Percentiles rank a stretch among this genome's conserved stretches.
phyloP scores from a whole-genome alignment of 2,888 invertebrate species.

The Ectemnius cavifrons region DNA sequence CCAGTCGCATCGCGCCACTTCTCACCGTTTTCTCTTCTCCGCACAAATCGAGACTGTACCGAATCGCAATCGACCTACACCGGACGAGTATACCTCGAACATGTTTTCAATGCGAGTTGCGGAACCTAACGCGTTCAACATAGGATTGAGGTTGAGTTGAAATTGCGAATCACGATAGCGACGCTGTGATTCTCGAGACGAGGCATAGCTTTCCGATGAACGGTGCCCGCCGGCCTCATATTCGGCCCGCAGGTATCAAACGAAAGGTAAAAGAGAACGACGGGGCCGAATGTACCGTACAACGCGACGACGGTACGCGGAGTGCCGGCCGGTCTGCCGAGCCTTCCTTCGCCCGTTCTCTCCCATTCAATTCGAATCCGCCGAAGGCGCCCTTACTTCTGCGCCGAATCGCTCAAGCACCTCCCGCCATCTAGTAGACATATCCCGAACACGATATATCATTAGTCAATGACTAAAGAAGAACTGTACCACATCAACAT shows the following conservation, averaged over 20 bases:
- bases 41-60: background rate
- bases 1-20: background rate
- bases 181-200: background rate
- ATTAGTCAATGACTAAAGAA: too few species aligned
- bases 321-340: slow-evolving; percentile 70
- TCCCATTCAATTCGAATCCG: slow-evolving; percentile 60
- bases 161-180: background rate
- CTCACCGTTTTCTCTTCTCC: background rate
- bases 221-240: slow-evolving; percentile 3
- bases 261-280: slow-evolving; percentile 14
- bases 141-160: background rate
- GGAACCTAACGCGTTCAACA: background rate
- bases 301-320: slow-evolving; percentile 73
- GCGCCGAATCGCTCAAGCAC: background rate
- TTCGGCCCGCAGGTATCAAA: background rate
- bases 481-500: too few species aligned
- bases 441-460: too few species aligned
- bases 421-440: slow-evolving; percentile 31
- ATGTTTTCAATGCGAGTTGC: background rate
- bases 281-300: slow-evolving; percentile 53
- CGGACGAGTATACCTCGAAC: background rate
- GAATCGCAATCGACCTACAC: background rate
- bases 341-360: slow-evolving; percentile 47
- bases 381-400: slow-evolving; percentile 46
- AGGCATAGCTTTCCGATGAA: background rate